Evolutionary conservation across 2,113 vertebrate species (phyloP), one percentile per base, ranked within the genome.

Genomic region (Mus pahari): DNA sequence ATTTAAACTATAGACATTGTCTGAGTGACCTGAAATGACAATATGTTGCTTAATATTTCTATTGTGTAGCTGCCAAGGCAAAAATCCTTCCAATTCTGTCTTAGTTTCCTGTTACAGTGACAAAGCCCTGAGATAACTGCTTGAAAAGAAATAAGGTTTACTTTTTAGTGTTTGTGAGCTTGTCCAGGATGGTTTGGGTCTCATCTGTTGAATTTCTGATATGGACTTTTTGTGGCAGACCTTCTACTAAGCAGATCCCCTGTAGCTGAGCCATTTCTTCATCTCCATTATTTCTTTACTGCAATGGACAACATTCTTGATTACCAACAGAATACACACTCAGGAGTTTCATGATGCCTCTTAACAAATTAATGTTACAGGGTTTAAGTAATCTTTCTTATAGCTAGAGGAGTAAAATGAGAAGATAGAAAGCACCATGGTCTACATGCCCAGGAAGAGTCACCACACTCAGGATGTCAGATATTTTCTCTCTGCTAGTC

Each of bases 391-490:
- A 22, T 16, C 19, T 60, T 62, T 10, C 24, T 16, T 5, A 1
- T 0, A 28, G 31, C 10, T 9, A 13, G 42, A 90, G 12, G 20
- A 42, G 19, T 31, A 36, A 28, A 22, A 39, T 3, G 33, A 75
- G 22, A 33, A 3, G 24, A 31, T 3, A 62, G 31, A 26, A 19
- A 19, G 22, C 53, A 45, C 7, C 42, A 13, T 3, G 55, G 26
- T 2, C 1, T 24, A 33, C 7, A 3, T 3, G 42, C 26, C 28
- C 62, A 53, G 86, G 22, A 42, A 14, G 33, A 50, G 20, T 1
- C 22, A 55, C 14, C 8, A 3, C 1, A 0, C 12, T 14, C 16
- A 10, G 0, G 7, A 16, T 16, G 0, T 24, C 10, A 13, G 33
- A n/a, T 26, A 11, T 10, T 12, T 58, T n/a, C 12, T 3, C 14